Conservation (phyloP, 2,888 invertebrate genomes). For the Cyaniris semiargus region DNA sequence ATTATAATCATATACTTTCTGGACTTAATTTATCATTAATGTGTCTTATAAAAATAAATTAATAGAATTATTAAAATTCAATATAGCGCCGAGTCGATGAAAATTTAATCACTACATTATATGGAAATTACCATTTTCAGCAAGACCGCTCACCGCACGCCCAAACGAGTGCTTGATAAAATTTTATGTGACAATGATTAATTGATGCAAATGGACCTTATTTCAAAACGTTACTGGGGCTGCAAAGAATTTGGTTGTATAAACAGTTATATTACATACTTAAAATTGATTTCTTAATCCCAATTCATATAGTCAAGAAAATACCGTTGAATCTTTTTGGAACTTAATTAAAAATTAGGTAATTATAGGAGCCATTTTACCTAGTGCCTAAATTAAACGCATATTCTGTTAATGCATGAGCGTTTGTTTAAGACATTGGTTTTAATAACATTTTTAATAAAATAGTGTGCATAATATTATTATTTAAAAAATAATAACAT, state of each 20-base stretch:
- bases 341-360: not conserved
- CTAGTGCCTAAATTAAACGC: no score
- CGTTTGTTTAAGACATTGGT: no score
- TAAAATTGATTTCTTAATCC: not conserved
- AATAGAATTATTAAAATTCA: not conserved
- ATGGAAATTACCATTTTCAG: conserved; percentile 17
- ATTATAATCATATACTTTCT: not conserved
- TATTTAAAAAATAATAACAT: no score
- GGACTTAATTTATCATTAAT: not conserved
- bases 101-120: conserved; percentile 21
- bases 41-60: not conserved
- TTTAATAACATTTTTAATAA: no score
- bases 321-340: not conserved
- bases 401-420: no score
- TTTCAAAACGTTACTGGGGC: not conserved
- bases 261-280: not conserved
- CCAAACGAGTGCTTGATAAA: conserved; percentile 23
- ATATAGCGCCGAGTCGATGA: not conserved
- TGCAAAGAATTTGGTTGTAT: not conserved
- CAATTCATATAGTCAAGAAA: not conserved
- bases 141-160: not conserved
- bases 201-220: conserved; percentile 18
- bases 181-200: conserved; percentile 28
- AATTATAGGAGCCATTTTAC: no score
- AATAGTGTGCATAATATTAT: no score